Evolutionary conservation across 92 coral and sea anemone species (phyloP).

Genomic region (Epizoanthus rinbou): DNA sequence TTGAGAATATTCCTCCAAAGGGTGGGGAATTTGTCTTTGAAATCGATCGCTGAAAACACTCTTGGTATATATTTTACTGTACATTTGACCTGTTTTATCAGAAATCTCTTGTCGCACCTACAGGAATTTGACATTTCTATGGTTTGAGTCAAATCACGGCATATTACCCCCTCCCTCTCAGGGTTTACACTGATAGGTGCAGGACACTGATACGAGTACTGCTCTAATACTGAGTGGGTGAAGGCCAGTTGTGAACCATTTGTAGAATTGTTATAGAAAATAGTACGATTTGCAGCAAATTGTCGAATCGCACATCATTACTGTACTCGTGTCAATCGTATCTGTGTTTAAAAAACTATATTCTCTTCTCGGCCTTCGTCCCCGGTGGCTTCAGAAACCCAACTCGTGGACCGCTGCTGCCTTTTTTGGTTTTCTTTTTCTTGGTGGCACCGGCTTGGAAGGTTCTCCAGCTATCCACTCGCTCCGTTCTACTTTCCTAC

Average conservation of each 20-base stretch:
- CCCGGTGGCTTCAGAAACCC: slow-evolving; percentile 85
- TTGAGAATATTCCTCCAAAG: no score
- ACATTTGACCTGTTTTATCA: no score
- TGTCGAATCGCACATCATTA: not conserved
- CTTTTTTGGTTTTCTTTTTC: slow-evolving; percentile 78
- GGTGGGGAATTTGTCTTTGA: no score
- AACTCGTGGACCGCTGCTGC: slow-evolving; percentile 59
- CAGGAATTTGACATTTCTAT: no score
- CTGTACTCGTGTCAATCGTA: not conserved
- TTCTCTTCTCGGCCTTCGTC: slow-evolving; percentile 85
- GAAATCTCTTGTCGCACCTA: no score
- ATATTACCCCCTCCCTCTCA: no score
- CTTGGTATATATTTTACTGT: no score
- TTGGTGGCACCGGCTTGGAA: slow-evolving; percentile 79
- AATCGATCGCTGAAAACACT: no score
- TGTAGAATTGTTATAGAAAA: not conserved
- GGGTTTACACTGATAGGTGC: no score
- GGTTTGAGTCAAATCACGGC: no score
- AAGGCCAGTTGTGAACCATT: not conserved
- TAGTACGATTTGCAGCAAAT: not conserved
- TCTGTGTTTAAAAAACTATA: not conserved
- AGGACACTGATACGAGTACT: no score
- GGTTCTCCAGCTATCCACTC: slow-evolving; percentile 98
- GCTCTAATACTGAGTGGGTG: no score
- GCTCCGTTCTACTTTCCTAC: slow-evolving; percentile 95